Evolutionary conservation across 2,113 vertebrate species (phyloP).

Genomic region (Turdus rufiventris): DNA sequence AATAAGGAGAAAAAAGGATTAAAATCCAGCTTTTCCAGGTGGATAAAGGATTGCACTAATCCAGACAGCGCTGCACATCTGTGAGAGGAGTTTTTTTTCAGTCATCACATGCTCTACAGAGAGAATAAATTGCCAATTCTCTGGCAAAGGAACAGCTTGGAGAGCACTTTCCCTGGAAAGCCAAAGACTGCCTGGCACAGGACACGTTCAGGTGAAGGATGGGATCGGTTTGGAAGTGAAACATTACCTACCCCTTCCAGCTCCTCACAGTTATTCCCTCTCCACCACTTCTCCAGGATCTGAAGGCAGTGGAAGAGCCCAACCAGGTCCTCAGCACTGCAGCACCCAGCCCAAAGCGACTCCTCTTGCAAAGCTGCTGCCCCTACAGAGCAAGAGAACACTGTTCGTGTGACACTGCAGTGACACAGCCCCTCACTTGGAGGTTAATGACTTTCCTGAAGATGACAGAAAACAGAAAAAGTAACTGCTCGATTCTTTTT

Average conservation of each 20-base stretch:
- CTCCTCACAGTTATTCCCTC: background rate
- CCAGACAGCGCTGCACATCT: background rate
- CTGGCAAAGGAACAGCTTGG: background rate
- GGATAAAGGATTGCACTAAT: background rate
- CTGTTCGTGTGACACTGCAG: background rate
- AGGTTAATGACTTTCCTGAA: constrained; percentile 44
- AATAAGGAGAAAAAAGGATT: background rate
- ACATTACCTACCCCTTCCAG: constrained; percentile 24
- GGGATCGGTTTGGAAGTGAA: background rate
- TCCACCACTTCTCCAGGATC: background rate
- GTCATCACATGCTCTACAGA: background rate
- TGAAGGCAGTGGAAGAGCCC: background rate
- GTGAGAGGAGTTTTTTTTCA: background rate
- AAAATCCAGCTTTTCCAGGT: background rate
- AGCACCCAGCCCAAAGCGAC: background rate
- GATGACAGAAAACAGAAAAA: background rate
- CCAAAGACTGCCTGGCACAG: background rate
- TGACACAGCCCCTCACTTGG: background rate
- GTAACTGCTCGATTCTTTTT: background rate
- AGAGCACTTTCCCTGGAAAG: background rate
- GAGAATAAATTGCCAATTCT: background rate
- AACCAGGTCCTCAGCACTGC: background rate
- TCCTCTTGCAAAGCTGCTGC: background rate
- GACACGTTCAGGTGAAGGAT: background rate
- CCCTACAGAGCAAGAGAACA: background rate